Percentiles rank a stretch among this genome's conserved stretches.
Evolutionary conservation across 2,113 vertebrate species (phyloP).

Genomic region (Columba livia): DNA sequence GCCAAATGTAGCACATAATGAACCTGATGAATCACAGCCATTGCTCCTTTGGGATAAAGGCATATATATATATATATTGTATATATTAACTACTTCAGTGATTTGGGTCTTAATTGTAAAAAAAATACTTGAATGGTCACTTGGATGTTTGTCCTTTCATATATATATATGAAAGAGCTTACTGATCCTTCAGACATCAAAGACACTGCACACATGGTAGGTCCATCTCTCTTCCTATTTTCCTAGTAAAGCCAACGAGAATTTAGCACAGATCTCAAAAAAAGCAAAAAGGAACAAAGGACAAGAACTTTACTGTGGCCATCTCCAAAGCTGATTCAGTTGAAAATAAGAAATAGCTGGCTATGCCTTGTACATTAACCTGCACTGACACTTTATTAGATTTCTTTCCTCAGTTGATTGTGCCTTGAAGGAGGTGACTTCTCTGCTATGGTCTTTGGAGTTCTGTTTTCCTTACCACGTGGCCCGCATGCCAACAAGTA

Average conservation of each 20-base stretch:
- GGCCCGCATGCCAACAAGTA: not conserved
- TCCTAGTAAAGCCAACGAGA: not conserved
- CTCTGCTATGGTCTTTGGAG: not conserved
- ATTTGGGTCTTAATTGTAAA: not conserved
- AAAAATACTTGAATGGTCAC: not conserved
- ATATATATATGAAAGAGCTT: not conserved
- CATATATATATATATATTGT: not conserved
- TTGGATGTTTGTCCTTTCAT: not conserved
- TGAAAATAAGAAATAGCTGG: not conserved
- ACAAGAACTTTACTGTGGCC: not conserved
- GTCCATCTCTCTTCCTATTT: not conserved
- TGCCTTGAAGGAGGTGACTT: not conserved
- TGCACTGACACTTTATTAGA: not conserved
- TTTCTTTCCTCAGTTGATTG: not conserved
- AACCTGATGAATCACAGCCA: constrained; percentile 38
- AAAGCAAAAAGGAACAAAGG: not conserved
- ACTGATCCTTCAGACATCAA: not conserved
- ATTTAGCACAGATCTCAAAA: not conserved
- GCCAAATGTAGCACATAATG: constrained; percentile 36
- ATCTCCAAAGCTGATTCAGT: not conserved
- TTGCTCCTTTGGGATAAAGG: constrained; percentile 3
- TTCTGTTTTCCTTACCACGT: fast-evolving
- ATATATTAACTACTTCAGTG: not conserved
- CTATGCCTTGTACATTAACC: not conserved
- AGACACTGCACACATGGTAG: not conserved